Evolutionary conservation across 2,797 vertebrate genomes (phyloP), one percentile per base, ranked within the genome.

Genomic region (Orientallactaga sibirica): DNA sequence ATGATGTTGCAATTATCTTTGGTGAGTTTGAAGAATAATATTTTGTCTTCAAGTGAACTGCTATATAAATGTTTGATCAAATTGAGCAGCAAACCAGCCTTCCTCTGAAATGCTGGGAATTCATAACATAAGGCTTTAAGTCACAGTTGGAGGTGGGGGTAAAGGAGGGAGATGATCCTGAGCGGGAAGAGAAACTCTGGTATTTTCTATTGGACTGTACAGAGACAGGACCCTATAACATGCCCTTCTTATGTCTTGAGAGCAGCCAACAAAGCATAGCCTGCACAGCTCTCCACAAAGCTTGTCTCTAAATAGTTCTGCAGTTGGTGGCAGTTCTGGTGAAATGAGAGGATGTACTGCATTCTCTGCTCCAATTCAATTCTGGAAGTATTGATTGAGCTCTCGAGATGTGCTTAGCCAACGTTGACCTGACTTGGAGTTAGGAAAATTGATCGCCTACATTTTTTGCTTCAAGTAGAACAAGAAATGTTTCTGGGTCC

Each of bases 341-440:
- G 77, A 95, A 86, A 91, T 70, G 25, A 81, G 75, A 93, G 76
- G 64, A 91, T 78, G 33, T 37, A 33, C 58, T 88, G 9, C 48
- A 81, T 95, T 94, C 78, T 94, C 77, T 87, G 85, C 85, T 85
- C 90, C 88, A 71, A 24, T 86, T 93, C 91, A 82, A 58, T 91
- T 93, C 92, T 91, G n/a, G 41, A 85, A 85, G 84, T 87, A 93
- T 92, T 41, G 89, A 95, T 83, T 93, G 92, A 87, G 25, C 62
- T 62, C 52, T 76, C 74, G 61, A 86, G 58, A 95, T 67, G 64
- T 78, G 68, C 55, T 90, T 77, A 86, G 88, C 37, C 70, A 76
- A 91, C 15, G 66, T 1, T 95, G 68, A 91, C 74, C 81, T 48
- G 62, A 87, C 62, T 79, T 41, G 10, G 91, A 94, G 88, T n/a